Base-by-base conservation (phyloP, 2,113 vertebrate species). In the Chitala chitala region DNA sequence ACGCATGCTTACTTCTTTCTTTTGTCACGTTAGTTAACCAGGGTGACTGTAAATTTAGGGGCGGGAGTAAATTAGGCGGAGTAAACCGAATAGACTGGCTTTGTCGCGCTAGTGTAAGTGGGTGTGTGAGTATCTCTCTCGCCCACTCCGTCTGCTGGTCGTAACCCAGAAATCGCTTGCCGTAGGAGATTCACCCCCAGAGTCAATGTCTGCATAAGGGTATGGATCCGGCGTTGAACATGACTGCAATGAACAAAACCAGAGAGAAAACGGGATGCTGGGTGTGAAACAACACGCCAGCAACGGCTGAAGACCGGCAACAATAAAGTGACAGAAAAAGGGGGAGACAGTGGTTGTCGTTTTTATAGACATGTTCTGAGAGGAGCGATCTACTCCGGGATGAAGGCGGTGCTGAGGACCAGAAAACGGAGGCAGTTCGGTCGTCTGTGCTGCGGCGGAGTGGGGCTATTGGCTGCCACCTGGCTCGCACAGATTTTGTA, bases 371-470 rank as follows among this genome's bases (percentile, higher is more conserved):
- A 89, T 88, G 89, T 85, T 82, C 63, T 78, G 71, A 83, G 61
- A 77, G 79, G 48, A 33, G 81, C 70, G 72, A 77, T 76, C 81
- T 79, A 72, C 81, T 72, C 78, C 81, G 83, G 85, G 84, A 91
- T 91, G 90, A 90, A 81, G 82, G 77, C 85, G 73, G 80, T 78
- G 79, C 78, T 79, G 38, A 82, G 82, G 85, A 80, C 83, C 83
- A 83, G 85, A 81, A 85, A 82, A 83, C 83, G 87, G 85, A 84
- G 87, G 80, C 83, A 83, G 82, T 82, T 90, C 81, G 85, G 81
- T 85, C 88, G 88, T 83, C 80, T 90, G 79, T 91, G 89, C 90
- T 90, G 87, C 88, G 82, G 88, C 40, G 90, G 84, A 78, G 71
- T 88, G 80, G 88, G 83, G 72, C 83, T 90, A 77, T 42, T 90